Base-by-base conservation (phyloP, 2,113 vertebrate species). In the Onychostruthus taczanowskii region DNA sequence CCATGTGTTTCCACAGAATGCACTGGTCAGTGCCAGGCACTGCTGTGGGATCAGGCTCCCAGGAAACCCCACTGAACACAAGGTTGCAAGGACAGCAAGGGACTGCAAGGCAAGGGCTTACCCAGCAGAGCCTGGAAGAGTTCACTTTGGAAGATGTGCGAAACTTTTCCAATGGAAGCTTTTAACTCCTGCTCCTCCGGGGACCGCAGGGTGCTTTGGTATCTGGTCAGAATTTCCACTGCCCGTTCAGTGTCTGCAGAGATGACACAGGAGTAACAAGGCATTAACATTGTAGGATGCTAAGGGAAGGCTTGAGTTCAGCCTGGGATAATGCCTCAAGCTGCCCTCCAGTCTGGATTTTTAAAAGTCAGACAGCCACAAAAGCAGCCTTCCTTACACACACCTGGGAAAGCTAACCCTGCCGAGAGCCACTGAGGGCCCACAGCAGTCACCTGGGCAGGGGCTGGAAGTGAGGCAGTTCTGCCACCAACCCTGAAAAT, bases 41-140 rank as follows among this genome's bases (percentile, higher is more conserved):
- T 1, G 1, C 13, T 0, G 5, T 7, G 63, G 55, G 46, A 74
- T 77, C 44, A 49, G 74, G 37, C 19, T 41, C 43, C 35, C 1
- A 0, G 56, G 39, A 89, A 14, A 87, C 9, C 43, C 50, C 41
- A 33, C 18, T 7, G 27, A 80, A 74, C 9, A 6, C 78, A 56
- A 41, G 44, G 55, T 19, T 46, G 46, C 84, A 78, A 52, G 44
- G 58, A 79, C 7, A 21, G 5, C 66, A 59, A 67, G 37, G 44
- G 49, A 66, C 17, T 31, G 6, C 74, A 63, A 77, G 43, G 87
- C 53, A 83, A 47, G 61, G 39, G 75, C 98, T 98, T 98, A 99
- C 98, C 98, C 87, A 99, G 97, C 93, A 99, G 97, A 86, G 98
- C 98, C 95, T 98, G 98, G 94, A 99, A 99, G 89, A 99, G 98